These are phyloP conservation scores for Oenanthe melanoleuca DNA, from an alignment of 2,113 vertebrate genomes.

Conservation along the genomic window DNA sequence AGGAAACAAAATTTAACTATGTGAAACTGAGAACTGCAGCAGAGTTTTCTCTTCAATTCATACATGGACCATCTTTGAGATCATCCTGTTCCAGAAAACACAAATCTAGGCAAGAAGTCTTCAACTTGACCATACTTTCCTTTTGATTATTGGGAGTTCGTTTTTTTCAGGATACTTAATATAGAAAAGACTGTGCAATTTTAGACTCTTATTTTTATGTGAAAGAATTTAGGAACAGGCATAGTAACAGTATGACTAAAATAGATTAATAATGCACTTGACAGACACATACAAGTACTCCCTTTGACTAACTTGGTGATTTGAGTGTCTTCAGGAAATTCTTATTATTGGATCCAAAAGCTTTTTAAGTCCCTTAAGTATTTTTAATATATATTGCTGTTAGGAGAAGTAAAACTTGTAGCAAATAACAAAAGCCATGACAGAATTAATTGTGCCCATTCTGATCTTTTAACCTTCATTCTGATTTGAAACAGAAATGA, in stretches of 20 bases:
- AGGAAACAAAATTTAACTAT: not conserved
- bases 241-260: not conserved
- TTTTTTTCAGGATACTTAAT: not conserved
- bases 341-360: not conserved
- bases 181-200: not conserved
- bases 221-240: not conserved
- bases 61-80: not conserved
- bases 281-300: not conserved
- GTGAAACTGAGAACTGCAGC: not conserved
- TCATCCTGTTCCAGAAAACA: not conserved
- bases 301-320: not conserved
- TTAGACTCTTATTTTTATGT: not conserved
- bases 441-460: not conserved
- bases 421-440: not conserved
- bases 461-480: not conserved
- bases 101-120: not conserved
- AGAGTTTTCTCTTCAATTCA: not conserved
- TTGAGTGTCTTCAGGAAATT: not conserved
- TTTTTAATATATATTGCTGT: not conserved
- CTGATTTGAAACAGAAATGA: not conserved
- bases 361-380: not conserved
- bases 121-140: not conserved
- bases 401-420: not conserved
- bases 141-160: not conserved
- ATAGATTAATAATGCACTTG: not conserved